Base-by-base conservation (phyloP, 2,113 vertebrate species). In the Trinectes maculatus region DNA sequence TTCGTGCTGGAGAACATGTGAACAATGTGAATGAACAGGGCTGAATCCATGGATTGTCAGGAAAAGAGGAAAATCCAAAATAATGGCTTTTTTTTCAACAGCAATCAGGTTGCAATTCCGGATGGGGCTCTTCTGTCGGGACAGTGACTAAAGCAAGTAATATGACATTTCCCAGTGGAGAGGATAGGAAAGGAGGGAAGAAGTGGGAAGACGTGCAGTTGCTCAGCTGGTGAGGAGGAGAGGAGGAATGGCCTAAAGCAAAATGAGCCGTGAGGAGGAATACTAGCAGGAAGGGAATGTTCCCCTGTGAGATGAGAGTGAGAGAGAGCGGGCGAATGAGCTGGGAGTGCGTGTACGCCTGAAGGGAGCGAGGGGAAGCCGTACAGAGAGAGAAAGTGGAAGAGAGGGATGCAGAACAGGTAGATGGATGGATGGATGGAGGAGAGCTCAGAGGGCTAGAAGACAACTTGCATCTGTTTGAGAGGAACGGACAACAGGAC, bases 261-360 rank as follows among this genome's bases (percentile, higher is more conserved):
- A 77, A 82, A 63, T 69, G 71, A 65, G 66, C 59, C 4, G 8
- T 31, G 51, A 74, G 60, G 63, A 69, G 71, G 59, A 77, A 75
- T 47, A 53, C 68, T 79, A 43, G 75, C 78, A 77, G 84, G 73
- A 82, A 79, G 74, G 58, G 56, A 84, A 68, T 58, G 70, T 64
- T 86, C 81, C 74, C 85, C 56, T 55, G 79, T 68, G 85, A 86
- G 84, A 86, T 77, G 57, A 77, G 60, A 79, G 68, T 49, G 64
- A 74, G 77, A 52, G 72, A 68, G 67, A 48, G n/a, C n/a, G 57
- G 57, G 72, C 43, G 61, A 71, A 59, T 64, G 62, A 78, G 70
- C 43, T 73, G 70, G 44, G 46, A 74, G 71, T 42, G 54, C 65
- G 65, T 76, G 67, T 82, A 36, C 49, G 84, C 75, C 82, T 74